phyloP scores from a whole-genome alignment of 2,888 invertebrate genomes.

The Pediacus dermestoides region DNA sequence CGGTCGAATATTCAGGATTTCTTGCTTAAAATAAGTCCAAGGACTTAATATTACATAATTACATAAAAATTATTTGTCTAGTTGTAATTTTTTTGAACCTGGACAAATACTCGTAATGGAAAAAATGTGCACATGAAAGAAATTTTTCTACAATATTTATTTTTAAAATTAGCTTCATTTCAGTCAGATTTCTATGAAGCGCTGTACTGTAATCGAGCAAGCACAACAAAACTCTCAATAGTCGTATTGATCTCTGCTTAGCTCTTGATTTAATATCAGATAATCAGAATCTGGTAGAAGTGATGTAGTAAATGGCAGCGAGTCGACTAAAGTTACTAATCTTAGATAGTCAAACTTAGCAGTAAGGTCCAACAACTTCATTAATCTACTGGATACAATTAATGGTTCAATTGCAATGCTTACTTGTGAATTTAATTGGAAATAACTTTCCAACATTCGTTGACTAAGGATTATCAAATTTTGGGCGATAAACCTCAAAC shows the following conservation, averaged over 20 bases:
- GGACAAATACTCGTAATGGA: no score
- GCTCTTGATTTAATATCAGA: constrained; percentile 13
- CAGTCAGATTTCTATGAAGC: no score
- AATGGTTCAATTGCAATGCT: constrained; percentile 44
- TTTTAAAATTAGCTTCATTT: no score
- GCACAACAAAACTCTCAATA: no score
- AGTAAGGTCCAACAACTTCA: constrained; percentile 45
- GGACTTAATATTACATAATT: no score
- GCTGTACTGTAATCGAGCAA: no score
- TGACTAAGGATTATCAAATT: constrained; percentile 44
- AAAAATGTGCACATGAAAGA: no score
- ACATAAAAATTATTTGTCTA: no score
- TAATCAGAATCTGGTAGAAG: constrained; percentile 10
- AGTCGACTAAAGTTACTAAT: constrained; percentile 38
- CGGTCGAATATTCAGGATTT: no score
- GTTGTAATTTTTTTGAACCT: no score
- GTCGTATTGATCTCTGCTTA: constrained; percentile 1
- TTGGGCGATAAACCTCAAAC: constrained; percentile 20
- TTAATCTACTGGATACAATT: constrained; percentile 48
- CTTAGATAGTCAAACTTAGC: constrained; percentile 44
- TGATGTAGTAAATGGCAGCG: constrained; percentile 14
- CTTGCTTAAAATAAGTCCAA: no score
- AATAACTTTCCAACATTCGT: constrained; percentile 35
- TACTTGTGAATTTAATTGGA: constrained; percentile 44
- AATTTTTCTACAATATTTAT: no score